phyloP scores from a whole-genome alignment of 2,113 vertebrate genomes.

The Pomatorhinus ruficollis region DNA sequence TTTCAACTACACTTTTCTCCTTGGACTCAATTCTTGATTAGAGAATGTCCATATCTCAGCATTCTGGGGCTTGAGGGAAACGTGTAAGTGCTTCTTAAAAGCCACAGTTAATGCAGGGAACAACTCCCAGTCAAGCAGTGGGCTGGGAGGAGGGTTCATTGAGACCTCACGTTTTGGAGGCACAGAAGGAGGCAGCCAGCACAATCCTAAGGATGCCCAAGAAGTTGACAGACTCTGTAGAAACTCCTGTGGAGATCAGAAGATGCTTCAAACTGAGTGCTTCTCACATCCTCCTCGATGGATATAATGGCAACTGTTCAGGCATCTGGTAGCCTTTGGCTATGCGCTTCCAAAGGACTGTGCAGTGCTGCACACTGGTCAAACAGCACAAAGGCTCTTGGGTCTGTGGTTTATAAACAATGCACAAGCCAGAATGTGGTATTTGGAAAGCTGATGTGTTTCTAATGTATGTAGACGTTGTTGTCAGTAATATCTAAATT shows the following conservation, averaged over 20 bases:
- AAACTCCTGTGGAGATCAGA: conserved; percentile 38
- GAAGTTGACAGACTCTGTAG: background rate
- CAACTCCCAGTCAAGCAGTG: background rate
- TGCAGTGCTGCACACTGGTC: background rate
- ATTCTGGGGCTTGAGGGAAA: background rate
- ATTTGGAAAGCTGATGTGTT: background rate
- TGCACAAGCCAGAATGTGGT: background rate
- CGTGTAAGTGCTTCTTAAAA: background rate
- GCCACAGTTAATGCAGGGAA: background rate
- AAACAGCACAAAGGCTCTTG: conserved; percentile 9
- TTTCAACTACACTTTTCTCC: background rate
- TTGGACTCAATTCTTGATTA: background rate
- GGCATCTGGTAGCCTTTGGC: conserved; percentile 48
- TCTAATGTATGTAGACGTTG: background rate
- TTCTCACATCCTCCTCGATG: background rate
- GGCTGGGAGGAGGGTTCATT: background rate
- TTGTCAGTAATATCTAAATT: conserved; percentile 13
- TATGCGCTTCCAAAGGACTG: conserved; percentile 7
- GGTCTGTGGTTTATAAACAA: conserved; percentile 38
- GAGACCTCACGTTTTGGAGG: background rate
- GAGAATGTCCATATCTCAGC: background rate
- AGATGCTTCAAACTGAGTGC: conserved; percentile 22
- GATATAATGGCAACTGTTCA: conserved; percentile 14
- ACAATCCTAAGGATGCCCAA: background rate
- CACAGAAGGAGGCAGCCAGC: background rate